Evolutionary conservation across 2,113 vertebrate species (phyloP).

Genomic region (Donacobius atricapilla): DNA sequence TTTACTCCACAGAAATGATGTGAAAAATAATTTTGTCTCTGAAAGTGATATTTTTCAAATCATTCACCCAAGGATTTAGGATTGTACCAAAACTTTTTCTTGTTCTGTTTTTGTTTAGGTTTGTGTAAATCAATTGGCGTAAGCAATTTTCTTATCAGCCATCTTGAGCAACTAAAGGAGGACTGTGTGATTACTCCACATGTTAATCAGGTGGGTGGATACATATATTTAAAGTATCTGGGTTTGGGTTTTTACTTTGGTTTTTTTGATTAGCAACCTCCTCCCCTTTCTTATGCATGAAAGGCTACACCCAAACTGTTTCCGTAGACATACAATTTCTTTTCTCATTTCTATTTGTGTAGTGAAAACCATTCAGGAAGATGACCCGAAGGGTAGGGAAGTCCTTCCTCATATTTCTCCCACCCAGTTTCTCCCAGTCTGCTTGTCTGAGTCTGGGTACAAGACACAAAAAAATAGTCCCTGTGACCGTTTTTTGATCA

Average conservation of each 20-base stretch:
- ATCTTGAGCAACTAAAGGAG: constrained; percentile 81
- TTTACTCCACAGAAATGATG: not conserved
- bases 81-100: not conserved
- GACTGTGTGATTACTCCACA: constrained; percentile 73
- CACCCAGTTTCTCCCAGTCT: not conserved
- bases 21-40: not conserved
- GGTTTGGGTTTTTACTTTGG: not conserved
- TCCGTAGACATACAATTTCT: not conserved
- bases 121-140: constrained; percentile 77
- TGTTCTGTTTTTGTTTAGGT: constrained; percentile 56
- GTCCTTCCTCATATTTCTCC: not conserved
- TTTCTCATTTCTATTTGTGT: not conserved
- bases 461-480: not conserved
- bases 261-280: not conserved
- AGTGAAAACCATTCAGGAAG: not conserved
- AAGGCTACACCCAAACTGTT: not conserved
- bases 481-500: not conserved
- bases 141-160: constrained; percentile 83
- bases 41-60: not conserved
- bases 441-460: not conserved
- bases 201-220: constrained; percentile 75
- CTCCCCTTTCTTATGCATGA: not conserved
- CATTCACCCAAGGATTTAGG: not conserved
- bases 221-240: not conserved
- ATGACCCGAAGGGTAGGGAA: not conserved